Base-by-base conservation (phyloP, 2,888 invertebrate species). In the Timandra comae region DNA sequence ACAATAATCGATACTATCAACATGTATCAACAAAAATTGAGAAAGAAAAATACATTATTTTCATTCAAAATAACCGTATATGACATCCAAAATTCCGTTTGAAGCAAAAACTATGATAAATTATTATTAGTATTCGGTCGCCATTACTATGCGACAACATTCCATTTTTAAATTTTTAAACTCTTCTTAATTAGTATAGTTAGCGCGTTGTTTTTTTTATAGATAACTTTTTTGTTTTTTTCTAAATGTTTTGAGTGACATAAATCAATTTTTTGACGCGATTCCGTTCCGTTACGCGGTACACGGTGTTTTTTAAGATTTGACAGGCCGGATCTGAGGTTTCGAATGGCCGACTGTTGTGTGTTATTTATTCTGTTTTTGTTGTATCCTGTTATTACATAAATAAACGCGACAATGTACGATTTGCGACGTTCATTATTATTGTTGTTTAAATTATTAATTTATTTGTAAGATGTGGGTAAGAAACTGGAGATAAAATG, bases 261-360 rank as follows among this genome's bases (percentile, higher is more conserved):
- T 80, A 81, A 79, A 80, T 81, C 75, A 79, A 46, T 64, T 79
- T 76, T 79, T 76, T 71, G 65, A 71, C 66, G 61, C 67, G 52
- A 77, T 75, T 66, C 72, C 72, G 70, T 77, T 75, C 52, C 74
- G 72, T 73, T 75, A 69, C 56, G 56, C 62, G 66, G 56, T 65
- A 49, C 8, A 9, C 9, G 22, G 9, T n/a, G 56, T 63, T 68
- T 77, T 76, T 78, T 74, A 63, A 65, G 56, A 51, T 70, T 62
- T 72, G 75, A 73, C 24, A 11, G 62, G 57, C 79, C 77, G 80
- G 77, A 81, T 77, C 66, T 72, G 34, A 42, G 56, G 73, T 77
- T 56, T 82, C 80, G 62, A 50, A 55, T 81, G 55, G 59, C 79
- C 48, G 52, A n/a, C n/a, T 55, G 61, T 62, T 60, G 6, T 52